These are phyloP conservation scores for Synanceia verrucosa DNA, from an alignment of 2,797 vertebrate species.

Conservation along the genomic window DNA sequence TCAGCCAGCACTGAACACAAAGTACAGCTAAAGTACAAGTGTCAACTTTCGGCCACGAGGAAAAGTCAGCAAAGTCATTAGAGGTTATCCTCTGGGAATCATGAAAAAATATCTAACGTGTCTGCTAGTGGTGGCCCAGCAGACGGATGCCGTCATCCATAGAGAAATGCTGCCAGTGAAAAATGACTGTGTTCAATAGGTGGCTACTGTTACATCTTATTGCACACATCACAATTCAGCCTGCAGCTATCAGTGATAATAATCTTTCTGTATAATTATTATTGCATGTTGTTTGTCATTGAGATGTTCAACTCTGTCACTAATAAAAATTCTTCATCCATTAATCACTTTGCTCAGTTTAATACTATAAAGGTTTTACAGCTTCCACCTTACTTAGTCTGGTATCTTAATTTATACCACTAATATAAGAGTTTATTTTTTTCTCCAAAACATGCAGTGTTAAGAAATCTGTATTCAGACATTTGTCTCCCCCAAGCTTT, in stretches of 20 bases:
- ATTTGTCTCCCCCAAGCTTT: slow-evolving; percentile 16
- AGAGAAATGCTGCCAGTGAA: too few relatives aligned
- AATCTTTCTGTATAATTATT: too few relatives aligned
- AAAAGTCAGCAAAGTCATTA: not conserved
- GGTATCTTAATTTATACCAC: not conserved
- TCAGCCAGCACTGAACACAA: not conserved
- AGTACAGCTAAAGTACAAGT: not conserved
- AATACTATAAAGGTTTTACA: not conserved
- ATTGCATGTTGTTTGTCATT: too few relatives aligned
- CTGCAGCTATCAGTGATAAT: too few relatives aligned
- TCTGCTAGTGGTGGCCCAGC: too few relatives aligned
- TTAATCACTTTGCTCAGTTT: too few relatives aligned
- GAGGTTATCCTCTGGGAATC: not conserved
- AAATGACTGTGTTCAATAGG: too few relatives aligned
- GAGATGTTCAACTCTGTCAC: too few relatives aligned
- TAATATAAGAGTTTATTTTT: not conserved
- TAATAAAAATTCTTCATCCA: too few relatives aligned
- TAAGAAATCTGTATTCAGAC: slow-evolving; percentile 14
- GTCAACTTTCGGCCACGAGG: not conserved
- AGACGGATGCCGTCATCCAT: not conserved
- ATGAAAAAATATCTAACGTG: too few relatives aligned
- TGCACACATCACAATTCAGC: too few relatives aligned
- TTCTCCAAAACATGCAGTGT: not conserved
- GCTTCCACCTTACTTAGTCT: not conserved
- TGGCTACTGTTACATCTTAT: too few relatives aligned